Base-by-base conservation (phyloP, 2,888 invertebrate species). In the Cheilosia impressa region DNA sequence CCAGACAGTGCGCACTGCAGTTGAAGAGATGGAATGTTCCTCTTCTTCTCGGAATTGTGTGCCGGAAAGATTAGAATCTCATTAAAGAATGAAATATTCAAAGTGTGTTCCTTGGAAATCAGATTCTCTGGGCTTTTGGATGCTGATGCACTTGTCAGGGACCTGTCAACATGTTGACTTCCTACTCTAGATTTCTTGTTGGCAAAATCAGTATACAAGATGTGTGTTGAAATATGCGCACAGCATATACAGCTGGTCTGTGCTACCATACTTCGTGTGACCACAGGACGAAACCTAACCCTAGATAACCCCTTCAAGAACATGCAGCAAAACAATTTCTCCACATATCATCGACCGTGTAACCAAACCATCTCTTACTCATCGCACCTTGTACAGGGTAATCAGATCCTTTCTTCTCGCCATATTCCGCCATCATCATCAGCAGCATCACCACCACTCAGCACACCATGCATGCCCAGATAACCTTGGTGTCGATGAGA, bases 401-500 rank as follows among this genome's bases (percentile, higher is more conserved):
- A 84, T 84, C 84, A 84, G 84, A 84, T 84, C 84, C 84, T 84
- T 79, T 63, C 72, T 60, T 60, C 65, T 38, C 17, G 24, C 27
- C 7, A 24, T 22, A 22, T 55, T n/a, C 27, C 47, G 58, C 47
- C 57, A 19, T 2, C 24, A 63, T 10, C 62, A 41, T 41, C 63
- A 10, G 17, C 6, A 15, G 34, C 45, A 63, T 13, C 55, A 47
- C 5, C 50, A 55, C 41, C 50, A 69, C 83, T 58, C 41, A 69
- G 19, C 38, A 34, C 53, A 65, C 53, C 55, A 38, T 13, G 4
- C 13, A 38, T 38, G 63, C 53, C 62, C 78, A 81, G 81, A 85
- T 85, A 77, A 85, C 85, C 85, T 85, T 85, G 84, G 63, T 81
- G 85, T 81, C 85, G 81, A 85, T 85, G 85, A 77, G 77, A 85